Conservation (phyloP, 1,140 invertebrate species). For the Drosophila takahashii region DNA sequence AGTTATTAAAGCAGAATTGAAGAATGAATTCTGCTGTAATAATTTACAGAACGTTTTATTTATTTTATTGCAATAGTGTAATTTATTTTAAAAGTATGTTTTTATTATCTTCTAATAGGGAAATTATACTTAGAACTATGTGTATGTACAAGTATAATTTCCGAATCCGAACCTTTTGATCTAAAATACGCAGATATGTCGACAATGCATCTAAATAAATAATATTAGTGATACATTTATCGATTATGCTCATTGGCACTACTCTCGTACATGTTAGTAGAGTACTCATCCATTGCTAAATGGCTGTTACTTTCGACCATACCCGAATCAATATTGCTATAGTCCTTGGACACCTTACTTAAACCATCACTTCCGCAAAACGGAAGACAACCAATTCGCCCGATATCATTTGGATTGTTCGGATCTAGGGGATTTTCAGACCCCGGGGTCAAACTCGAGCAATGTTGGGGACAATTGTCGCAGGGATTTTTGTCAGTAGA, state of each 20-base stretch:
- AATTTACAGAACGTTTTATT: constrained; percentile 1
- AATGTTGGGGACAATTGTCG: constrained; percentile 65
- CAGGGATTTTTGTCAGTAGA: constrained; percentile 62
- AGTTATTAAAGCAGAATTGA: background rate
- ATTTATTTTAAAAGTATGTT: constrained; percentile 26
- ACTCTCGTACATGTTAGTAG: constrained; percentile 34
- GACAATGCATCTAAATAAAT: constrained; percentile 38
- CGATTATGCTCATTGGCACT: constrained; percentile 28
- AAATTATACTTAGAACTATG: constrained; percentile 34
- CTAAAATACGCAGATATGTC: constrained; percentile 7
- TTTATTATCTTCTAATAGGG: constrained; percentile 5
- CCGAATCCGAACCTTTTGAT: constrained; percentile 36
- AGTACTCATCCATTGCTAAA: constrained; percentile 30
- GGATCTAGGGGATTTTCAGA: constrained; percentile 44
- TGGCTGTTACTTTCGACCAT: constrained; percentile 25
- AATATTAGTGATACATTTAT: constrained; percentile 17
- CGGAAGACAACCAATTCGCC: constrained; percentile 42
- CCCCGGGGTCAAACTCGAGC: constrained; percentile 33
- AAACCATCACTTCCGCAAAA: constrained; percentile 60
- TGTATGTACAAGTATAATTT: constrained; percentile 43
- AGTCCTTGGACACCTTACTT: constrained; percentile 52
- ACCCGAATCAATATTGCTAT: constrained; percentile 27
- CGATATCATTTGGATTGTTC: constrained; percentile 34
- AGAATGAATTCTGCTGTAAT: background rate
- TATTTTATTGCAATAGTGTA: constrained; percentile 10